Evolutionary conservation across 2,888 invertebrate genomes (phyloP).

Genomic region (Drosophila atripex): DNA sequence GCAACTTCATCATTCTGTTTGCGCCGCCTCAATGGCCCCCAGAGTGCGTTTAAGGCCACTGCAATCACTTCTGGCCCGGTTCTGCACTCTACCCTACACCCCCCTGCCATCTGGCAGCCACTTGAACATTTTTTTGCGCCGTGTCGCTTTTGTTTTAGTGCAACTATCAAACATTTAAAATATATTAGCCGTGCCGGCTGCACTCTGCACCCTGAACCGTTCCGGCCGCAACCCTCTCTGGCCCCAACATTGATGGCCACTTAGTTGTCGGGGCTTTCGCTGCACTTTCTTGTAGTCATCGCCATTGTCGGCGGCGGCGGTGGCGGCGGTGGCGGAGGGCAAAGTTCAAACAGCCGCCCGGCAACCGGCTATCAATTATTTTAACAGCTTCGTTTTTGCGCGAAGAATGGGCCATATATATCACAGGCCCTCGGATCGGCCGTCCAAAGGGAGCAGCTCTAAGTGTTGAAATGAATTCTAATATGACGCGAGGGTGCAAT

Average conservation of each 20-base stretch:
- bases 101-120: conserved; percentile 60
- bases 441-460: conserved; percentile 30
- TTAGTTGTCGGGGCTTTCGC: conserved; percentile 69
- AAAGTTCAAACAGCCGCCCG: conserved; percentile 73
- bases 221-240: background rate
- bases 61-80: conserved; percentile 35
- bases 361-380: conserved; percentile 77
- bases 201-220: conserved; percentile 6
- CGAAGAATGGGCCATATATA: conserved; percentile 42
- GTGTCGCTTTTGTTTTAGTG: conserved; percentile 71
- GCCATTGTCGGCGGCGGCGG: conserved; percentile 8
- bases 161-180: conserved; percentile 79
- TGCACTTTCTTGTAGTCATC: conserved; percentile 59
- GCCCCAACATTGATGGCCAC: conserved; percentile 65
- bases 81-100: background rate
- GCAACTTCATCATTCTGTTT: conserved; percentile 68
- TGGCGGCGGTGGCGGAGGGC: conserved; percentile 31
- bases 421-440: conserved; percentile 49
- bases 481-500: conserved; percentile 56
- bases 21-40: conserved; percentile 56
- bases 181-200: conserved; percentile 66
- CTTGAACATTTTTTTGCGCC: conserved; percentile 68
- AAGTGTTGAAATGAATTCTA: conserved; percentile 70
- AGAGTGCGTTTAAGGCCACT: conserved; percentile 69
- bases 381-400: conserved; percentile 69